Percentiles rank a stretch among this genome's conserved stretches.
Evolutionary conservation across 2,797 vertebrate species (phyloP).

Genomic region (Tapirus indicus): DNA sequence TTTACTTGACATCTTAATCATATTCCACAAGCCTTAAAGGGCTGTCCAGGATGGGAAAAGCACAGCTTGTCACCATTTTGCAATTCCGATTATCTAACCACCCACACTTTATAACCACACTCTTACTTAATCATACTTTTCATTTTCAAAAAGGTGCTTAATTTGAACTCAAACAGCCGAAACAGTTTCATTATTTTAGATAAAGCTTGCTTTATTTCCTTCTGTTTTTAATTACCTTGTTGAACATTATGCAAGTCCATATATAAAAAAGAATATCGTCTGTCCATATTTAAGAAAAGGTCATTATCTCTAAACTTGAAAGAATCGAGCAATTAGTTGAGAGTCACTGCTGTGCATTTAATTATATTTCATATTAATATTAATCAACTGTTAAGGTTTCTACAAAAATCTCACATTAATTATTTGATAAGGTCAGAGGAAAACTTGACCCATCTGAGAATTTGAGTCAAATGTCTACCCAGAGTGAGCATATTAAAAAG

Average conservation of each 20-base stretch:
- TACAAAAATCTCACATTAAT: constrained; percentile 69
- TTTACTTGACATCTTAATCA: constrained; percentile 41
- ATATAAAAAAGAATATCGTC: constrained; percentile 5
- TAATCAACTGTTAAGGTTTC: constrained; percentile 52
- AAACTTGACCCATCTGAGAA: constrained; percentile 53
- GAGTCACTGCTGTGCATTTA: constrained; percentile 55
- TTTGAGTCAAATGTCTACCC: constrained; percentile 40
- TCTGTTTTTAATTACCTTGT: constrained; percentile 52
- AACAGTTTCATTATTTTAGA: constrained; percentile 45
- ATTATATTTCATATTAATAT: constrained; percentile 70
- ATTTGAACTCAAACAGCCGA: constrained; percentile 68
- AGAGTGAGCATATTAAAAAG: constrained; percentile 1
- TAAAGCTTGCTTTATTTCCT: background rate
- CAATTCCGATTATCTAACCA: constrained; percentile 71
- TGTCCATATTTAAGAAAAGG: constrained; percentile 39
- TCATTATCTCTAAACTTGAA: constrained; percentile 51
- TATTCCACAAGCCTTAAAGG: constrained; percentile 60
- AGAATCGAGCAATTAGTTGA: constrained; percentile 9
- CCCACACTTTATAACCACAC: constrained; percentile 61
- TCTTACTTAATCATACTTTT: constrained; percentile 61
- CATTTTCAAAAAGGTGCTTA: constrained; percentile 57
- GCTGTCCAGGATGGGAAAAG: constrained; percentile 70
- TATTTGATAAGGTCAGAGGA: constrained; percentile 60
- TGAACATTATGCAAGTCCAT: constrained; percentile 42
- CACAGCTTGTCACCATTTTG: constrained; percentile 67